Evolutionary conservation across 2,797 vertebrate species (phyloP).

Genomic region (Sphenopsis melanotis): DNA sequence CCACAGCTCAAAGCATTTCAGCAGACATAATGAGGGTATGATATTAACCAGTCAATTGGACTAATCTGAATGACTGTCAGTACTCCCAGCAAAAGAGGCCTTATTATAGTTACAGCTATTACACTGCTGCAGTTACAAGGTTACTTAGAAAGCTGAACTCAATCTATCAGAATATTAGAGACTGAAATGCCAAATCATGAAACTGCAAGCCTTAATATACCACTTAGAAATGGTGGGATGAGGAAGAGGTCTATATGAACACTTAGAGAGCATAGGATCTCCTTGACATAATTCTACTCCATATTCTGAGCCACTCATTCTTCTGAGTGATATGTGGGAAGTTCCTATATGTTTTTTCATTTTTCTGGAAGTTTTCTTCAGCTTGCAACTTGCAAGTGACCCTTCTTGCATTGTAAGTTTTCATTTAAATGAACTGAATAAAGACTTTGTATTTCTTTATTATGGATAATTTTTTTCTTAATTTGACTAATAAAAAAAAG

Average conservation of each 20-base stretch:
- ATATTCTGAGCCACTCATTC: not conserved
- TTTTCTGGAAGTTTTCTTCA: not conserved
- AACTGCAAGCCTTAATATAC: not conserved
- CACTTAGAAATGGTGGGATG: not conserved
- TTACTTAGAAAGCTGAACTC: slow-evolving; percentile 31
- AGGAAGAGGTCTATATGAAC: not conserved
- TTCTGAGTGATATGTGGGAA: not conserved
- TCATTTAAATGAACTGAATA: not conserved
- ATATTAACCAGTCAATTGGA: slow-evolving; percentile 34
- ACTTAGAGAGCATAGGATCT: not conserved
- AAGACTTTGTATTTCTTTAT: not conserved
- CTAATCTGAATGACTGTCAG: slow-evolving; percentile 10
- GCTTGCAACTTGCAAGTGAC: not conserved
- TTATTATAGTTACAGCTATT: slow-evolving; percentile 12
- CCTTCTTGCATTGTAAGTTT: not conserved
- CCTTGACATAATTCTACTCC: not conserved
- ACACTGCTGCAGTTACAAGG: slow-evolving; percentile 4
- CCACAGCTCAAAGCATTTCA: not conserved
- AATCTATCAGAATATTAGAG: slow-evolving; percentile 17
- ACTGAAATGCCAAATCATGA: slow-evolving; percentile 22
- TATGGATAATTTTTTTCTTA: not conserved
- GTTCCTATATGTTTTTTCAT: not conserved
- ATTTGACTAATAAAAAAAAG: not conserved
- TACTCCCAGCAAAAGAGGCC: not conserved
- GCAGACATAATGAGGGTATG: slow-evolving; percentile 3